Percentiles rank a stretch among this genome's conserved stretches.
Evolutionary conservation across 2,797 vertebrate species (phyloP).

Genomic region (Pangasius sanitwongsei): DNA sequence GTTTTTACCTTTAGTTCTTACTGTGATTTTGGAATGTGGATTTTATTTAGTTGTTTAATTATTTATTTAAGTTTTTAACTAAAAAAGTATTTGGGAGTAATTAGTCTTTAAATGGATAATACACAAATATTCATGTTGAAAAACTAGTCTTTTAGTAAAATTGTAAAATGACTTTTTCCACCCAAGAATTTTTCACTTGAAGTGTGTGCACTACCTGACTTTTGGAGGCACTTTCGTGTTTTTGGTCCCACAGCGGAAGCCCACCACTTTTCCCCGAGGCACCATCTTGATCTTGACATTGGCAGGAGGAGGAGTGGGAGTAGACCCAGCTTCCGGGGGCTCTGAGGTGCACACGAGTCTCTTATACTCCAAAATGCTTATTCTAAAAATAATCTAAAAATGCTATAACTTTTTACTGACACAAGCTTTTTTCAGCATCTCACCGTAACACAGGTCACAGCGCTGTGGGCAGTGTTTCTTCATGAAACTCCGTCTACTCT

Average conservation of each 20-base stretch:
- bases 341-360: slow-evolving; percentile 62
- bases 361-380: slow-evolving; percentile 1
- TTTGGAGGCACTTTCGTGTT: slow-evolving; percentile 64
- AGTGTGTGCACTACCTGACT: slow-evolving; percentile 72
- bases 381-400: slow-evolving; percentile 10
- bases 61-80: background rate
- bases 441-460: slow-evolving; percentile 78
- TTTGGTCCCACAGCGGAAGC: slow-evolving; percentile 80
- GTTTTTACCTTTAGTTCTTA: background rate
- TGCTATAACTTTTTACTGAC: background rate
- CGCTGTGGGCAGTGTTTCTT: slow-evolving; percentile 79
- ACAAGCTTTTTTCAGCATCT: slow-evolving; percentile 47
- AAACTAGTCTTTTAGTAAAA: background rate
- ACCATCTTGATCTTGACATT: slow-evolving; percentile 78
- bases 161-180: background rate
- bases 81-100: background rate
- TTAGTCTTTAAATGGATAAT: background rate
- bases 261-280: slow-evolving; percentile 76
- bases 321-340: slow-evolving; percentile 66
- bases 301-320: slow-evolving; percentile 67
- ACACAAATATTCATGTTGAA: background rate
- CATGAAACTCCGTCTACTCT: slow-evolving; percentile 77
- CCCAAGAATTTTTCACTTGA: background rate
- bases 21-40: background rate
- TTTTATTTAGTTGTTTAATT: background rate